phyloP scores from a whole-genome alignment of 2,888 invertebrate species.

The Gryllus longicercus region DNA sequence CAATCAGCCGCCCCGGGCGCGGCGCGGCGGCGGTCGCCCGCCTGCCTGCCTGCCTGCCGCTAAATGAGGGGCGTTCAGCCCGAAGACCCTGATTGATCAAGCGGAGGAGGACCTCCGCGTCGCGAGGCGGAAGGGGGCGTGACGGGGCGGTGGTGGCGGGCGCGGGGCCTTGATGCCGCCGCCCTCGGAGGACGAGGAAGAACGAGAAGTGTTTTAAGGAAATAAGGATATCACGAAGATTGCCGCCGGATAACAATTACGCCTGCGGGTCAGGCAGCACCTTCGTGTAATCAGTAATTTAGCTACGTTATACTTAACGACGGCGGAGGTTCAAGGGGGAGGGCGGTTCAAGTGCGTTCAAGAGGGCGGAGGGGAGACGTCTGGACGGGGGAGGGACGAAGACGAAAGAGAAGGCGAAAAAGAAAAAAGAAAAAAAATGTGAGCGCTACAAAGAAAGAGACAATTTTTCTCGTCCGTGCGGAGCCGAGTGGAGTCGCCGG shows the following conservation, averaged over 20 bases:
- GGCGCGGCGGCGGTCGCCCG: neutral
- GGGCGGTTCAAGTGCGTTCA: neutral
- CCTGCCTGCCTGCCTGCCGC: neutral
- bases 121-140: neutral
- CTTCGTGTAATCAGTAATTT: constrained; percentile 7
- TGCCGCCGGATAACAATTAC: constrained; percentile 4
- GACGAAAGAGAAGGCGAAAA: neutral
- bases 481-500: neutral
- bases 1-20: neutral
- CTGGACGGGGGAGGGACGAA: neutral
- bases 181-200: neutral
- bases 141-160: neutral
- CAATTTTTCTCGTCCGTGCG: neutral
- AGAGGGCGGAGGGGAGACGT: neutral
- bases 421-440: neutral
- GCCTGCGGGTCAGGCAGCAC: neutral
- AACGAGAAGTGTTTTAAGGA: constrained; percentile 7
- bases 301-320: constrained; percentile 5
- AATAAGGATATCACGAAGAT: constrained; percentile 9
- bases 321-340: too few species aligned
- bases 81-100: neutral
- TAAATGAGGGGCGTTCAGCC: constrained; percentile 5
- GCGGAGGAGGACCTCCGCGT: neutral
- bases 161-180: too few species aligned
- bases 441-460: neutral